Evolutionary conservation across 2,888 invertebrate species (phyloP).

Genomic region (Autographa pulchrina): DNA sequence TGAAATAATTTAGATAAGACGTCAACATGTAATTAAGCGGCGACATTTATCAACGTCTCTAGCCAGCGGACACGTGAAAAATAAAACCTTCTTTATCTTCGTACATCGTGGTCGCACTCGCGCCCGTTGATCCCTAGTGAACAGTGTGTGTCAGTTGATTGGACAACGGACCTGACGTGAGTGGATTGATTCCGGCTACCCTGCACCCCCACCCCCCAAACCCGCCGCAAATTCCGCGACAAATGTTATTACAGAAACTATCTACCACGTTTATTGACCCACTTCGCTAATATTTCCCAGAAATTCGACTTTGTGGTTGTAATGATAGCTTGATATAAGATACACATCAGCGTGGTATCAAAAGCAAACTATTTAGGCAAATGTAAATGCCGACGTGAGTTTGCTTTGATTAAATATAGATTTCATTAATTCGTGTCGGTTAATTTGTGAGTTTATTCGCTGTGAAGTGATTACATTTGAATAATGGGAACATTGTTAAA

Average conservation of each 20-base stretch:
- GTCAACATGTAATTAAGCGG: conserved; percentile 63
- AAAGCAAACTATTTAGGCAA: conserved; percentile 54
- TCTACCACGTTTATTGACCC: conserved; percentile 78
- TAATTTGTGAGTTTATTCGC: conserved; percentile 46
- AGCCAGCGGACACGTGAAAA: conserved; percentile 55
- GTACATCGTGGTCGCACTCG: conserved; percentile 62
- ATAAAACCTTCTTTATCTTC: conserved; percentile 65
- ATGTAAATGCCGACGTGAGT: conserved; percentile 48
- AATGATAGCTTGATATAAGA: conserved; percentile 59
- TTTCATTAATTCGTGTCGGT: conserved; percentile 47
- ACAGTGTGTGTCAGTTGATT: conserved; percentile 86
- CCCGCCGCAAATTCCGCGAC: conserved; percentile 73
- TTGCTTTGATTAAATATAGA: conserved; percentile 55
- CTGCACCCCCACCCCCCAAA: conserved; percentile 44
- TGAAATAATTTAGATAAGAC: conserved; percentile 56
- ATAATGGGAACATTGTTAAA: conserved; percentile 27
- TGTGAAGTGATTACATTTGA: conserved; percentile 41
- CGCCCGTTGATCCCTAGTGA: conserved; percentile 80
- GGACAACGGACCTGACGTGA: conserved; percentile 84
- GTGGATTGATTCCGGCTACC: conserved; percentile 84
- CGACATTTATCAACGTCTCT: conserved; percentile 64
- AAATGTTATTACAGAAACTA: conserved; percentile 84
- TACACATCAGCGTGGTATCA: conserved; percentile 54
- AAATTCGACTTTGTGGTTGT: conserved; percentile 60
- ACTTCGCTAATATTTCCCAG: conserved; percentile 68